Evolutionary conservation across 30 jellyfish, hydroid and myxozoan genomes (phyloP).

Genomic region (Hydractinia symbiolongicarpus): DNA sequence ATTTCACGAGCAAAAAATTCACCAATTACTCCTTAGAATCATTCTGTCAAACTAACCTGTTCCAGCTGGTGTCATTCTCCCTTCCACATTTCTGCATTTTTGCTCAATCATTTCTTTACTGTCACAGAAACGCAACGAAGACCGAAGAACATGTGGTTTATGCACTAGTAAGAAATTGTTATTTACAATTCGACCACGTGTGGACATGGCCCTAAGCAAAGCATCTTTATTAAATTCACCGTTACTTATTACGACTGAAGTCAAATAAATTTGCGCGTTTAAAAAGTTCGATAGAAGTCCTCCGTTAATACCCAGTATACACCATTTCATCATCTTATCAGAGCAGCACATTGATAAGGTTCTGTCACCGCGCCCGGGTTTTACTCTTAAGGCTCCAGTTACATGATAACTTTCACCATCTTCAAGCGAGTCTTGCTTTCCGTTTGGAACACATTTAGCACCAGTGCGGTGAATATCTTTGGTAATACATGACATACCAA

Average conservation of each 20-base stretch:
- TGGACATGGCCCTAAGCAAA: conserved; percentile 50
- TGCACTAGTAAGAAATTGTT: neutral
- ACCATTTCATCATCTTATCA: conserved; percentile 89
- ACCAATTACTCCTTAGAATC: neutral
- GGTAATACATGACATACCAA: neutral
- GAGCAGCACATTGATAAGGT: conserved; percentile 86
- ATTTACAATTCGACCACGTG: conserved; percentile 33
- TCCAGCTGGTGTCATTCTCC: conserved; percentile 65
- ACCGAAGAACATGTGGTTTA: conserved; percentile 37
- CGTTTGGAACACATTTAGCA: conserved; percentile 88
- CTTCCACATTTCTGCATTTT: conserved; percentile 27
- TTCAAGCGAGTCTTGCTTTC: conserved; percentile 62
- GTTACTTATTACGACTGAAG: conserved; percentile 47
- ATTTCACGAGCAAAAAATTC: too few species aligned
- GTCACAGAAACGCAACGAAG: conserved; percentile 29
- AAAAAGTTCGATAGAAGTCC: conserved; percentile 55
- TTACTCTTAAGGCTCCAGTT: conserved; percentile 58
- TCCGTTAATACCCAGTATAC: conserved; percentile 85
- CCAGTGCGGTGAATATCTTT: conserved; percentile 79
- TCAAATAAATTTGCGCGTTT: conserved; percentile 35
- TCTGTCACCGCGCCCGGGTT: conserved; percentile 86
- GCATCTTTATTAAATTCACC: conserved; percentile 50
- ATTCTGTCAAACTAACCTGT: conserved; percentile 29
- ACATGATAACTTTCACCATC: conserved; percentile 65
- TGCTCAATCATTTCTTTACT: conserved; percentile 36